Base-by-base conservation (phyloP, 2,113 vertebrate genomes). In the Labeo catla region DNA sequence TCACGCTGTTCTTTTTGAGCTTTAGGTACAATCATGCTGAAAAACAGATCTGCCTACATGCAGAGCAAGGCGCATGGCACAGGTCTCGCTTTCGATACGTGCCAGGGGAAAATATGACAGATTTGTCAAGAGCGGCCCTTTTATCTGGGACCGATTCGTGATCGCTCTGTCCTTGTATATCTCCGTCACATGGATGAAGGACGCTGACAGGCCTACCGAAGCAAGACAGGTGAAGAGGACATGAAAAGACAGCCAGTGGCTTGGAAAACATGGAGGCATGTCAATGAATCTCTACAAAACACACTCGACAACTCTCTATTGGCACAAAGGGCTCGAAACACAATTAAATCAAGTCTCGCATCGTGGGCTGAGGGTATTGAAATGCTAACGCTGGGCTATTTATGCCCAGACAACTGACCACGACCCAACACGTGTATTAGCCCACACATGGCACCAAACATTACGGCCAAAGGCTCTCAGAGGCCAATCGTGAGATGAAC, bases 401-500 rank as follows among this genome's bases (percentile, higher is more conserved):
- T 57, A 36, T 57, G 28, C 9, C 28, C 8, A 65, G 43, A 28
- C 59, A 65, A 49, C 13, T 28, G 59, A 65, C 79, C 59, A 65
- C 4, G n/a, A 65, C 79, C 59, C 39, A 63, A 47, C 39, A 47
- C 0, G 13, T 47, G 59, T 43, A 68, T 82, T 77, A 82, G 39
- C 57, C 39, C 39, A 76, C 39, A 19, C 34, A 73, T 43, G 23
- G 21, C 28, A 19, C 6, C 50, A 59, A 59, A 9, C 54, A 54
- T 76, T 21, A 36, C 50, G 57, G 45, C 70, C 49, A 57, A 63
- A 21, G 19, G 80, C 63, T 39, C 81, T 79, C 45, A n/a, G 36
- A 1, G 6, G 79, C 47, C 65, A 47, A 6, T 28, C 6, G n/a
- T 86, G 8, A 76, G 79, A 63, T 66, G 72, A 92, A 90, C 86